Evolutionary conservation across 2,113 vertebrate species (phyloP).

Genomic region (Myotis lucifugus): DNA sequence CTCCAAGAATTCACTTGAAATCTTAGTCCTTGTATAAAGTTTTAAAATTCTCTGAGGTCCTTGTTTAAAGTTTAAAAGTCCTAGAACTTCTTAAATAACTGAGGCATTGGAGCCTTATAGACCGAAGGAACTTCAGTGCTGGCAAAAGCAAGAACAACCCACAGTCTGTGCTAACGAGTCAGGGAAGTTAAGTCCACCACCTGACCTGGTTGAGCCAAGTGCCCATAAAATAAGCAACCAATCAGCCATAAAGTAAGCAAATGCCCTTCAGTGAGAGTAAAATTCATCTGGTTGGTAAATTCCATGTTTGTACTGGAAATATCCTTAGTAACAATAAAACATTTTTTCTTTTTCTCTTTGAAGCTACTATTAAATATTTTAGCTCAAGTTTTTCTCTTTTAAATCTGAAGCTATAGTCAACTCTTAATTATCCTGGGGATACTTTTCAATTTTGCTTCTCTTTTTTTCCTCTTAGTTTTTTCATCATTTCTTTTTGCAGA

Average conservation of each 20-base stretch:
- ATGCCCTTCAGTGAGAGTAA: not conserved
- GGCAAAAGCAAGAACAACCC: constrained; percentile 48
- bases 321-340: not conserved
- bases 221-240: constrained; percentile 5
- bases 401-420: not conserved
- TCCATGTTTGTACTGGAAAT: not conserved
- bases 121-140: not conserved
- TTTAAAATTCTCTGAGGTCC: not conserved
- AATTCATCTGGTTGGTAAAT: constrained; percentile 51
- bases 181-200: not conserved
- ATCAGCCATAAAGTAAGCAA: not conserved
- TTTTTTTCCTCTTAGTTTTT: not conserved
- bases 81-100: not conserved
- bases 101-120: not conserved
- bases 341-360: not conserved
- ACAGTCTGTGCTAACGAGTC: not conserved
- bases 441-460: constrained; percentile 24
- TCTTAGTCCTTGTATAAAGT: not conserved
- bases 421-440: constrained; percentile 1
- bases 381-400: constrained; percentile 16
- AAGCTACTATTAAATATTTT: constrained; percentile 5
- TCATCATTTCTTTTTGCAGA: constrained; percentile 16
- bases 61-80: constrained; percentile 22
- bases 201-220: constrained; percentile 49
- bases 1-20: not conserved